phyloP scores from a whole-genome alignment of 2,797 vertebrate species.

The Triplophysa yarkandensis region DNA sequence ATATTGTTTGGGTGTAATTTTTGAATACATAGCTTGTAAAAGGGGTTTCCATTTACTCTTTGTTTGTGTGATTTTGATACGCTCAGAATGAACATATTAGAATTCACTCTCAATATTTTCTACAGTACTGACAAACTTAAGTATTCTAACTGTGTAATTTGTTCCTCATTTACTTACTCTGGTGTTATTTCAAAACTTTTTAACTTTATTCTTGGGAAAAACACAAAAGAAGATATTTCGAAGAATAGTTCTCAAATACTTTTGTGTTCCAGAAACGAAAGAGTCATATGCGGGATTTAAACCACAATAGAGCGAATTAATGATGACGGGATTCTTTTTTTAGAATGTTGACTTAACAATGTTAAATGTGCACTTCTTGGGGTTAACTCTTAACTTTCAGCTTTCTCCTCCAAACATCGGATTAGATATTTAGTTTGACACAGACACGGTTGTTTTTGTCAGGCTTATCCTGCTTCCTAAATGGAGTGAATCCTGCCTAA shows the following conservation, averaged over 20 bases:
- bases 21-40: background rate
- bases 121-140: background rate
- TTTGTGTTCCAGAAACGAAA: too few relatives aligned
- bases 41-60: background rate
- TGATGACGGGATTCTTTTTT: too few relatives aligned
- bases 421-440: conserved; percentile 49
- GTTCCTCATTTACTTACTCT: too few relatives aligned
- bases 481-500: conserved; percentile 49
- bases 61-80: background rate
- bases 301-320: too few relatives aligned
- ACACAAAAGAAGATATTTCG: too few relatives aligned
- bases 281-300: too few relatives aligned
- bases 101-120: background rate
- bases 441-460: conserved; percentile 44
- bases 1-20: background rate
- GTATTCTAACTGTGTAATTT: background rate
- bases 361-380: too few relatives aligned
- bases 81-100: background rate
- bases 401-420: conserved; percentile 29
- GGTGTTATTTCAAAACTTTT: too few relatives aligned
- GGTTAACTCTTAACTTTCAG: conserved; percentile 18
- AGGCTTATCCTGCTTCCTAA: conserved; percentile 48
- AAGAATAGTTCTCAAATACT: too few relatives aligned
- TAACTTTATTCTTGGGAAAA: too few relatives aligned
- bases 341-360: too few relatives aligned